These are phyloP conservation scores for Amia ocellicauda DNA, from an alignment of 2,113 vertebrate species.

Conservation along the genomic window DNA sequence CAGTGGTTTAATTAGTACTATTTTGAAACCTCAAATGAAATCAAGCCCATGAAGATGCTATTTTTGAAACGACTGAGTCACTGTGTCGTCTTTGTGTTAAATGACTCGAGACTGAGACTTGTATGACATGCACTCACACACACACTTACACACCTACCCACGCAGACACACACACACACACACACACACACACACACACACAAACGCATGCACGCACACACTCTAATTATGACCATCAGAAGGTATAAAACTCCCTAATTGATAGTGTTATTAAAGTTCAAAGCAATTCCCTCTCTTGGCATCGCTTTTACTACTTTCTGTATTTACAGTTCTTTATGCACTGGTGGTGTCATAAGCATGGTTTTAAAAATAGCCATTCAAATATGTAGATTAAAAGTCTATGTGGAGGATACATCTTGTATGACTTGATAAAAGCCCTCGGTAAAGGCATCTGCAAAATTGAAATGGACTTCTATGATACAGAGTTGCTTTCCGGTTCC, in stretches of 20 bases:
- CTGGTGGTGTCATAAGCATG: background rate
- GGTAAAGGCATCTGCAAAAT: constrained; percentile 17
- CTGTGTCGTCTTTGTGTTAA: constrained; percentile 1
- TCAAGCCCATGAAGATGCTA: background rate
- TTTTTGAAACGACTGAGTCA: background rate
- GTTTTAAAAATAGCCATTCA: background rate
- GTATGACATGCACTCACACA: background rate
- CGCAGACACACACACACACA: background rate
- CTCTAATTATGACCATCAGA: background rate
- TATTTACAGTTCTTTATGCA: background rate
- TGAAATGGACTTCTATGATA: constrained; percentile 9
- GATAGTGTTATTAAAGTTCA: background rate
- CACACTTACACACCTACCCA: background rate
- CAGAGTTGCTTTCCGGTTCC: constrained; percentile 23
- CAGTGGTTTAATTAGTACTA: constrained; percentile 6
- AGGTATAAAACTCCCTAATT: background rate
- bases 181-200: constrained; percentile 1
- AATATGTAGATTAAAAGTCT: background rate
- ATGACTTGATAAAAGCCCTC: constrained; percentile 19
- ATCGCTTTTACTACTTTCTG: background rate
- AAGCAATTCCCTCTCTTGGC: constrained; percentile 1
- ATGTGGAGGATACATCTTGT: background rate
- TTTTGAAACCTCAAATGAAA: background rate
- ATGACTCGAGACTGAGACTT: background rate
- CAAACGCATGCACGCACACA: background rate